Evolutionary conservation across 2,113 vertebrate genomes (phyloP).

Genomic region (Heloderma charlesbogerti): DNA sequence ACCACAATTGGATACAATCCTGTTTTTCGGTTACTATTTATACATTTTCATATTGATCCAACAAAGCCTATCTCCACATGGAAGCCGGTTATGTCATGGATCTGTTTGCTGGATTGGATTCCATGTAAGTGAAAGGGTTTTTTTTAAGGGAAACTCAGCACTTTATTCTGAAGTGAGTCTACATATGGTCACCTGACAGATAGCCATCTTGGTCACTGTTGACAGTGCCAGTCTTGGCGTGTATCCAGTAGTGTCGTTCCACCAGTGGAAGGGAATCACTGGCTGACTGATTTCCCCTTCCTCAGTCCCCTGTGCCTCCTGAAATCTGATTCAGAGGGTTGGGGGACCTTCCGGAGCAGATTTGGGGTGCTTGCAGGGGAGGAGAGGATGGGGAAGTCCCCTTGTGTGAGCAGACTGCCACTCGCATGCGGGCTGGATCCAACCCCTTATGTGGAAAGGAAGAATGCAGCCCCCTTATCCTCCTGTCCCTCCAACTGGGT

Average conservation of each 20-base stretch:
- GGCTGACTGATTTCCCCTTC: too few species aligned
- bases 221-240: background rate
- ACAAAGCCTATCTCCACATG: background rate
- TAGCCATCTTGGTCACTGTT: background rate
- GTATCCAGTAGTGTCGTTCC: too few species aligned
- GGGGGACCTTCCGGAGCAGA: too few species aligned
- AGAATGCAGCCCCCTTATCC: too few species aligned
- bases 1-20: background rate
- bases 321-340: too few species aligned
- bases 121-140: background rate
- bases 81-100: background rate
- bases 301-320: too few species aligned
- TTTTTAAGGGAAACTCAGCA: background rate
- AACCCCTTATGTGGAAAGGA: too few species aligned
- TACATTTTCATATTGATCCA: background rate
- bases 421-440: too few species aligned
- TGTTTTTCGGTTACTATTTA: background rate
- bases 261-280: too few species aligned
- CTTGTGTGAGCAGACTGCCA: too few species aligned
- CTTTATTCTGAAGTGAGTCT: background rate
- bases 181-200: background rate
- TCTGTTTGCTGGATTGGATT: background rate
- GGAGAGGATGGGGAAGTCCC: too few species aligned
- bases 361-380: too few species aligned
- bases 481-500: background rate